phyloP scores from a whole-genome alignment of 35 echinoderm and acorn worm genomes.

The Strongylocentrotus purpuratus region DNA sequence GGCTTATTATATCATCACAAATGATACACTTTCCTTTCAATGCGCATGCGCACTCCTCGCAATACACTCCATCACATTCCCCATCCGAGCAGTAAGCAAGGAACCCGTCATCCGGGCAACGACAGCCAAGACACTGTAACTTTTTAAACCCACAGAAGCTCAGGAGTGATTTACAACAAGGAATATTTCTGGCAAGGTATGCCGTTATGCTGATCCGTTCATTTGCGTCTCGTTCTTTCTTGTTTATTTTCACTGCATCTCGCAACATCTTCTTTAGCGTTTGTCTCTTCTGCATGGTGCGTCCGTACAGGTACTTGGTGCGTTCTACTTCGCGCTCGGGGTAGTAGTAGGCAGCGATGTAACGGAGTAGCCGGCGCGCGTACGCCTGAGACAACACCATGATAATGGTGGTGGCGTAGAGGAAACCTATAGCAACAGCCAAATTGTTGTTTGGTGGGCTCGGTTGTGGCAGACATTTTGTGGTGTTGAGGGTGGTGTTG shows the following conservation, averaged over 20 bases:
- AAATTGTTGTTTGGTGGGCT: constrained; percentile 59
- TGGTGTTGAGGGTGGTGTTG: constrained; percentile 64
- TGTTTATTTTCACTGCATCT: constrained; percentile 58
- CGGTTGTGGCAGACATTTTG: constrained; percentile 71
- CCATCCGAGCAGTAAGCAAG: constrained; percentile 60
- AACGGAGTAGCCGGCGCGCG: constrained; percentile 63
- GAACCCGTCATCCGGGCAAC: constrained; percentile 53
- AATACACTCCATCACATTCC: constrained; percentile 69
- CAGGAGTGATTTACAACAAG: constrained; percentile 59
- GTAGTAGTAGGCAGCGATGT: constrained; percentile 86
- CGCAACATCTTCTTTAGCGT: constrained; percentile 65
- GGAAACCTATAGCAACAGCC: constrained; percentile 61
- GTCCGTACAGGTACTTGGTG: constrained; percentile 74
- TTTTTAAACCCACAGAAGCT: constrained; percentile 54
- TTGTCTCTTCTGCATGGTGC: constrained; percentile 73
- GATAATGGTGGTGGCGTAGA: constrained; percentile 71
- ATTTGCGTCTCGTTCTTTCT: constrained; percentile 65
- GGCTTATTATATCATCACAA: constrained; percentile 51
- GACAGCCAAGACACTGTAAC: constrained; percentile 63
- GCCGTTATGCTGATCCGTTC: constrained; percentile 68
- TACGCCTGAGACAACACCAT: constrained; percentile 90
- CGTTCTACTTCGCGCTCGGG: constrained; percentile 81
- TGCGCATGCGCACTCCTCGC: constrained; percentile 65
- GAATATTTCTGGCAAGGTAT: constrained; percentile 63
- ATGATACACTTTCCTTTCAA: constrained; percentile 48